A percentile compares a stretch with the other conserved stretches of the same genome.
Evolutionary conservation across 2,888 invertebrate species (phyloP).

Genomic region (Tetragonula carbonaria): DNA sequence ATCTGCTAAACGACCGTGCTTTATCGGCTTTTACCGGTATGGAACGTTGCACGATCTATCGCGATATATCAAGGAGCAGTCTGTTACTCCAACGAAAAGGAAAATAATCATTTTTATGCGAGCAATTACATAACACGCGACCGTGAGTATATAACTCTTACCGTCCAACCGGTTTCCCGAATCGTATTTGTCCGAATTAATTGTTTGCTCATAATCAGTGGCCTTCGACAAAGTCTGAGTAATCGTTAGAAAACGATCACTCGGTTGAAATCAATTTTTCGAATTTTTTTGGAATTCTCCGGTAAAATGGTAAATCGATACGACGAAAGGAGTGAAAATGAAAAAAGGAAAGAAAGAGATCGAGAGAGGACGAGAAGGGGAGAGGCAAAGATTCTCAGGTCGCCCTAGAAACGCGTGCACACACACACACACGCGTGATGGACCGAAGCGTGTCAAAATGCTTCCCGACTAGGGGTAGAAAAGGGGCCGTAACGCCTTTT

Average conservation of each 20-base stretch:
- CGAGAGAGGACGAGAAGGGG: neutral
- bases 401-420: neutral
- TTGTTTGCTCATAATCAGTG: neutral
- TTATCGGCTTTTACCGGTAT: constrained; percentile 9
- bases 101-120: neutral
- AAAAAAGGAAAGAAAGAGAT: neutral
- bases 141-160: neutral
- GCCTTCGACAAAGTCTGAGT: neutral
- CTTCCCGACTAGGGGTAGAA: neutral
- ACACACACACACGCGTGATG: constrained; percentile 31
- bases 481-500: constrained; percentile 33
- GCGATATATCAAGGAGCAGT: neutral
- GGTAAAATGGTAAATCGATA: too few relatives aligned
- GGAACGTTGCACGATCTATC: constrained; percentile 14
- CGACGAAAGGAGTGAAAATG: too few relatives aligned
- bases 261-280: neutral
- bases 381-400: neutral
- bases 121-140: constrained; percentile 18
- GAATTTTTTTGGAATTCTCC: too few relatives aligned
- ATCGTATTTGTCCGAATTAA: neutral
- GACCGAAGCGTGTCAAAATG: constrained; percentile 54
- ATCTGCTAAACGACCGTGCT: constrained; percentile 18
- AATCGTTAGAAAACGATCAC: neutral
- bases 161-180: neutral
- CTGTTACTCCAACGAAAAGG: neutral